Evolutionary conservation across 2,888 invertebrate species (phyloP), one percentile per base, ranked within the genome.

Genomic region (Teinopalpus imperialis): DNA sequence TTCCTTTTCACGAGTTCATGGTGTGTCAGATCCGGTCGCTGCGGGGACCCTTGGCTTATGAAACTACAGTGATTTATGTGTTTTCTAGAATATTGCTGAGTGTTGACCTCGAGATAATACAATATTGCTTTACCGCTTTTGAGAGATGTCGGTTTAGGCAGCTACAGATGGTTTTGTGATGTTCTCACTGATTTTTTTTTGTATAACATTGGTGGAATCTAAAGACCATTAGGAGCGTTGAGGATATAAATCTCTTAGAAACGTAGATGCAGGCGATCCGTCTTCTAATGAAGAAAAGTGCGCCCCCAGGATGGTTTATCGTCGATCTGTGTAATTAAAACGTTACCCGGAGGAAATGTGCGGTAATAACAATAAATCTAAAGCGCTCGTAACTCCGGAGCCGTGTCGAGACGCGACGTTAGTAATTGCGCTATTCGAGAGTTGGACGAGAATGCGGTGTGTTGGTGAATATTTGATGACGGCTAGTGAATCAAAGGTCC

Each of bases 201-300:
- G 41, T 48, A 31, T 43, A 51, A 50, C 48, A 63, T 43, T 8
- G 27, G 16, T 10, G 30, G 9, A 37, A 67, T 71, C 54, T 58
- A 52, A 58, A 57, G 54, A 58, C 69, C 78, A 80, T 81, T 82
- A 81, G 70, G 63, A 67, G 59, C 57, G 61, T 34, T 53, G 54
- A 54, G 65, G 62, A 61, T 60, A 78, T 85, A 86, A 86, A 85
- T 85, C 69, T 70, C 61, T 49, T 49, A 48, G 56, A 66, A 53
- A 49, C 65, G 63, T 62, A 63, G 72, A 73, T 68, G 71, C 70
- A 59, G 52, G 66, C 79, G 63, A 81, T 87, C 77, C 77, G 74
- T 86, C 86, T 86, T 81, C 66, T 87, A 87, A 88, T 88, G 87
- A 88, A 88, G 88, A 87, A 86, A 87, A 87, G 88, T 88, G 86